Evolutionary conservation across 2,113 vertebrate genomes (phyloP).

Genomic region (Hoplias malabaricus): DNA sequence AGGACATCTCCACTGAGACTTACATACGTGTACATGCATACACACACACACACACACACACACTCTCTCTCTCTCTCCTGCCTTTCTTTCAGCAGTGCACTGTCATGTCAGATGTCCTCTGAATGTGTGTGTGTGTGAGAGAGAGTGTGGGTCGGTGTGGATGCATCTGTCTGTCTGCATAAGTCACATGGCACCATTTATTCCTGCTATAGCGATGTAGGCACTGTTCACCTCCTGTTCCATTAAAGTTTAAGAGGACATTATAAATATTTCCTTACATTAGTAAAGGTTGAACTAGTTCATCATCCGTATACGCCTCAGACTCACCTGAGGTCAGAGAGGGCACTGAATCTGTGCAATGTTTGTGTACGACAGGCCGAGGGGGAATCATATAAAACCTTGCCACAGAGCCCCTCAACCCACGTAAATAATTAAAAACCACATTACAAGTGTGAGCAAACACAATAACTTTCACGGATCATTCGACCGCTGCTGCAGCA

Average conservation of each 20-base stretch:
- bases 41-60: slow-evolving; percentile 19
- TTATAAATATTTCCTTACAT: slow-evolving; percentile 62
- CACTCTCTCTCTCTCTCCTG: not conserved
- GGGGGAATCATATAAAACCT: not conserved
- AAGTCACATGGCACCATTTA: not conserved
- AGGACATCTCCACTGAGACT: not conserved
- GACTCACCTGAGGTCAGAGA: not conserved
- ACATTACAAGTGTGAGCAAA: not conserved
- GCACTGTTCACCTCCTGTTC: not conserved
- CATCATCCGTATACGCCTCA: not conserved
- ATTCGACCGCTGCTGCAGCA: no score
- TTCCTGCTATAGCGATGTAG: slow-evolving; percentile 19
- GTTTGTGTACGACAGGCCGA: not conserved
- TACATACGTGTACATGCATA: not conserved
- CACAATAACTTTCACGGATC: no score
- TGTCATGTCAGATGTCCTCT: slow-evolving; percentile 15
- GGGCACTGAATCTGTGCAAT: not conserved
- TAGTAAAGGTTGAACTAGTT: slow-evolving; percentile 55
- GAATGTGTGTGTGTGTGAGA: slow-evolving; percentile 12
- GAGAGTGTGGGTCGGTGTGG: no score
- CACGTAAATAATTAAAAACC: not conserved
- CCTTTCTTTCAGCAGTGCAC: not conserved
- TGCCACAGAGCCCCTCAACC: not conserved
- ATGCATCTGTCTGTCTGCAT: not conserved
- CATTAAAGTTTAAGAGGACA: slow-evolving; percentile 59